A percentile compares a stretch with the other conserved stretches of the same genome.
Evolutionary conservation across 2,888 invertebrate species (phyloP).

Genomic region (Lymantria monacha): DNA sequence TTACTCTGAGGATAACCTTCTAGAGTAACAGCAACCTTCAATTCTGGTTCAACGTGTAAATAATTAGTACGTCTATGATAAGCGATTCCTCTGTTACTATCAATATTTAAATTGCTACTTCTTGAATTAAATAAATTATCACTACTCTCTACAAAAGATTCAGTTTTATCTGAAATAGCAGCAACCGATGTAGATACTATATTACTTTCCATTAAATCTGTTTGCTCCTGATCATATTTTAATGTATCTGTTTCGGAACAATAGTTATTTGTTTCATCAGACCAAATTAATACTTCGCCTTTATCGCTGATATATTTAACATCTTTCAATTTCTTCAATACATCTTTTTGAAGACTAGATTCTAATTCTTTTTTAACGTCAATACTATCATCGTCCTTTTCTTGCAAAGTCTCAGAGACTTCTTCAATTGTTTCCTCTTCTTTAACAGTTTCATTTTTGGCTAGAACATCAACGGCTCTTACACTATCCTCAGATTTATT

Average conservation of each 20-base stretch:
- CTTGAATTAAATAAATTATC: conserved; percentile 51
- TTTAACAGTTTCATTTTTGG: conserved; percentile 5
- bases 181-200: conserved; percentile 37
- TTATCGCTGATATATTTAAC: conserved; percentile 51
- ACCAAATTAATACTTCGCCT: conserved; percentile 57
- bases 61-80: conserved; percentile 73
- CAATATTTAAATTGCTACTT: conserved; percentile 60
- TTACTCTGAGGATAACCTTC: conserved; percentile 71
- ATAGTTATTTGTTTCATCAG: conserved; percentile 43
- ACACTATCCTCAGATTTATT: conserved; percentile 35
- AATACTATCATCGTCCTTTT: conserved; percentile 10
- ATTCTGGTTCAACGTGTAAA: conserved; percentile 64
- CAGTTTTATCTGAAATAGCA: conserved; percentile 56
- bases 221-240: conserved; percentile 22
- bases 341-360: conserved; percentile 39
- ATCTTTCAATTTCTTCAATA: conserved; percentile 56
- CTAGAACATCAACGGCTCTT: conserved; percentile 20
- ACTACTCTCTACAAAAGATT: conserved; percentile 55
- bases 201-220: conserved; percentile 18
- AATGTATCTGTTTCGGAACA: conserved; percentile 29
- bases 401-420: background rate
- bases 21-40: conserved; percentile 67
- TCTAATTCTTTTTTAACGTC: conserved; percentile 40
- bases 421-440: conserved; percentile 8
- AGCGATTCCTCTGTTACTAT: conserved; percentile 68